Conservation (phyloP, 2,888 invertebrate genomes). For the Marronus borbonicus region DNA sequence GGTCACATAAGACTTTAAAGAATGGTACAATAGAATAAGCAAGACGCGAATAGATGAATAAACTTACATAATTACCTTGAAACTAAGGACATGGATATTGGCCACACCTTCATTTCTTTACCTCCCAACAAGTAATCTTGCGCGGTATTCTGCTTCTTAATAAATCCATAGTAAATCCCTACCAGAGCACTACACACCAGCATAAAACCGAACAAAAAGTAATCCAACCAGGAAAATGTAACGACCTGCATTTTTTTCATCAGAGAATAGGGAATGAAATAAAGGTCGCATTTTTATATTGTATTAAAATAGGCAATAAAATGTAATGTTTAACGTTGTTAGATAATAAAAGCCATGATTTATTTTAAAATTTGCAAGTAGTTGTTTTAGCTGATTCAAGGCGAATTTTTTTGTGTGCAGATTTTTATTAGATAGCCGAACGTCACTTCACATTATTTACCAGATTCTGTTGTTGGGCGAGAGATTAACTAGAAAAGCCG, state of each 20-base stretch:
- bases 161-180: slow-evolving; percentile 44
- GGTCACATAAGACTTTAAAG: too few relatives aligned
- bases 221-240: slow-evolving; percentile 40
- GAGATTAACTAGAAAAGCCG: too few relatives aligned
- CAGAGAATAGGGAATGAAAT: background rate
- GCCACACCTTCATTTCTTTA: slow-evolving; percentile 42
- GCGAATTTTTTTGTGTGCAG: background rate
- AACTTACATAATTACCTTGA: slow-evolving; percentile 35
- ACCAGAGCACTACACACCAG: slow-evolving; percentile 32
- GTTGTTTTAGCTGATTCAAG: too few relatives aligned
- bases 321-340: background rate
- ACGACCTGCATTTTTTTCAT: background rate
- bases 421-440: background rate
- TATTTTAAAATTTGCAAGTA: background rate
- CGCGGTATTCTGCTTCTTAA: slow-evolving; percentile 45
- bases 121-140: slow-evolving; percentile 39
- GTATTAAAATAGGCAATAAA: background rate
- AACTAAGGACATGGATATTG: slow-evolving; percentile 42
- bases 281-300: background rate
- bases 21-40: too few relatives aligned
- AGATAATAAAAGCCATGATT: background rate
- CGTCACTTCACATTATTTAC: background rate
- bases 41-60: slow-evolving; percentile 10
- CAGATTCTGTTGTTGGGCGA: too few relatives aligned
- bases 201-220: slow-evolving; percentile 36